Percentiles rank a stretch among this genome's conserved stretches.
Conservation (phyloP, 2,113 vertebrate genomes). For the Syngnathus scovelli region DNA sequence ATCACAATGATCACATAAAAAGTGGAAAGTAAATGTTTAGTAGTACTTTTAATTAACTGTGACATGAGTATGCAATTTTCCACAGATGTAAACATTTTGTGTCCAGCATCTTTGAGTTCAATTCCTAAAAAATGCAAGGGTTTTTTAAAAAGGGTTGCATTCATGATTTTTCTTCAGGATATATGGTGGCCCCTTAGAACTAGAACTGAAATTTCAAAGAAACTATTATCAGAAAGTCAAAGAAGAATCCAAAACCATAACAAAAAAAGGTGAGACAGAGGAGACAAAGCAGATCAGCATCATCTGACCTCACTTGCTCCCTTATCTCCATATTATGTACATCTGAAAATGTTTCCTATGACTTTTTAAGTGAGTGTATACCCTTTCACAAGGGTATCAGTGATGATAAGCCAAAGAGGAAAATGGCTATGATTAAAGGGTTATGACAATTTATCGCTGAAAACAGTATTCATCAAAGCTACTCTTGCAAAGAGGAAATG, state of each 20-base stretch:
- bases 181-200: neutral
- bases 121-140: no score
- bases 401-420: neutral
- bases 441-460: neutral
- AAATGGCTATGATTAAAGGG: neutral
- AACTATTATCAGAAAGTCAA: neutral
- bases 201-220: neutral
- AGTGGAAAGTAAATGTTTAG: no score
- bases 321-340: neutral
- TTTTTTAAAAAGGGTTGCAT: no score
- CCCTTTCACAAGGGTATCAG: neutral
- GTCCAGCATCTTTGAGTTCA: no score
- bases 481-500: neutral
- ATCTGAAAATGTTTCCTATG: neutral
- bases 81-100: no score
- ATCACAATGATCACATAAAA: no score
- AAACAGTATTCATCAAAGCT: neutral
- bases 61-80: no score
- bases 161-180: no score
- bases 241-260: neutral
- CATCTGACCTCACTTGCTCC: neutral
- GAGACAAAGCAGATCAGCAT: neutral
- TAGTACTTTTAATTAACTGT: no score
- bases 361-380: neutral
- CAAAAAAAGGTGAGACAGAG: neutral